Evolutionary conservation across 2,797 vertebrate species (phyloP).

Genomic region (Podarcis lilfordi): DNA sequence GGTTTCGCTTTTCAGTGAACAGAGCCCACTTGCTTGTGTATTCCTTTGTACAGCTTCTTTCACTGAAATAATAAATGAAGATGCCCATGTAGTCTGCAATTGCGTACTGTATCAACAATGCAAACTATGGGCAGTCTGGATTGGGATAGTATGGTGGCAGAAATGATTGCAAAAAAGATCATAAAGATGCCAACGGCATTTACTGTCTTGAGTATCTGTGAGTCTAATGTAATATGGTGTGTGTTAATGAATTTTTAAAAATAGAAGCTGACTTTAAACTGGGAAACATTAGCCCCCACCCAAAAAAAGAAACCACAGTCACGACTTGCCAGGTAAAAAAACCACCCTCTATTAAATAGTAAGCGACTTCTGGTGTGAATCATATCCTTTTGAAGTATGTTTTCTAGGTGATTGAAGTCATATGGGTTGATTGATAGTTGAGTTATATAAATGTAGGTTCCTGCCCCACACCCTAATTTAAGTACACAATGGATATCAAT

Average conservation of each 20-base stretch:
- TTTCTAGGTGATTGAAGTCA: conserved; percentile 1
- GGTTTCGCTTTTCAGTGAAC: not conserved
- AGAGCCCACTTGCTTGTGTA: not conserved
- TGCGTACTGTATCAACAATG: not conserved
- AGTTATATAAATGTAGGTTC: not conserved
- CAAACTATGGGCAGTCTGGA: not conserved
- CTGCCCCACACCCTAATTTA: too few relatives aligned
- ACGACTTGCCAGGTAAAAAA: conserved; percentile 10
- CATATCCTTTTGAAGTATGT: not conserved
- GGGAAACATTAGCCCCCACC: not conserved
- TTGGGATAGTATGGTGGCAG: too few relatives aligned
- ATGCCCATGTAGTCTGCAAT: not conserved
- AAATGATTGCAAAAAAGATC: not conserved
- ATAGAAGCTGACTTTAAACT: not conserved
- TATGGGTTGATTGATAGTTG: not conserved
- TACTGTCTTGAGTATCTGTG: not conserved
- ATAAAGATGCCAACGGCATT: not conserved
- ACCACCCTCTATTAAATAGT: conserved; percentile 1
- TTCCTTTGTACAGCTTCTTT: too few relatives aligned
- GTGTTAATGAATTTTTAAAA: not conserved
- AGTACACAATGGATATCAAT: too few relatives aligned
- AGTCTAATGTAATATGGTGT: not conserved
- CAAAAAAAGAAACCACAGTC: not conserved
- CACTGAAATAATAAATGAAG: too few relatives aligned
- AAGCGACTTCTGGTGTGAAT: conserved; percentile 7